Percentiles rank a stretch among this genome's conserved stretches.
Evolutionary conservation across 30 jellyfish, hydroid and myxozoan genomes (phyloP).

Genomic region (Hydractinia symbiolongicarpus): DNA sequence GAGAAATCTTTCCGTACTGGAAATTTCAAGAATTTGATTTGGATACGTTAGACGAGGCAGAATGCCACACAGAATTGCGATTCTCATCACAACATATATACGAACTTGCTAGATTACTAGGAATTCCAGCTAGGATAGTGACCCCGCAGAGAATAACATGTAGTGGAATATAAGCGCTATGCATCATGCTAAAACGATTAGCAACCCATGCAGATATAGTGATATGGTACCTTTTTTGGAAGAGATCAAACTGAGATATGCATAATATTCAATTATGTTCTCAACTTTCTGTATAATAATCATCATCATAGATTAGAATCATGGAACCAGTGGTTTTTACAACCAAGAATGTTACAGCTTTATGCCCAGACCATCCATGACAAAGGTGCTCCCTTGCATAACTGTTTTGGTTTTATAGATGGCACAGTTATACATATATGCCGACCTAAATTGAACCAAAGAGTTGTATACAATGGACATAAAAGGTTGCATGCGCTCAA

Average conservation of each 20-base stretch:
- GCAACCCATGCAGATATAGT: constrained; percentile 7
- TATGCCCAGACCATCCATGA: no score
- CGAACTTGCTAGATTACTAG: neutral
- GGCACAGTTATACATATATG: no score
- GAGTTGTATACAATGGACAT: no score
- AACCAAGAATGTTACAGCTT: no score
- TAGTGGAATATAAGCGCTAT: constrained; percentile 15
- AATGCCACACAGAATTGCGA: constrained; percentile 11
- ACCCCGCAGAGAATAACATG: constrained; percentile 14
- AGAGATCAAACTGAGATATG: no score
- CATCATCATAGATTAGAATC: constrained; percentile 24
- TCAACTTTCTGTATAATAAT: constrained; percentile 24
- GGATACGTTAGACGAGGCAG: constrained; percentile 7
- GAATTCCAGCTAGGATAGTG: constrained; percentile 6
- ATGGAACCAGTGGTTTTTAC: constrained; percentile 46
- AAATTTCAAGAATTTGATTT: constrained; percentile 3
- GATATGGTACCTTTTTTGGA: constrained; percentile 25
- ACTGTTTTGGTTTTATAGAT: no score
- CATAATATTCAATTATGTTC: constrained; percentile 42
- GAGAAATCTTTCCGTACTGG: constrained; percentile 26
- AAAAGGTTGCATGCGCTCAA: constrained; percentile 51
- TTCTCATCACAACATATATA: neutral
- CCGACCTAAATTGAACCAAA: no score
- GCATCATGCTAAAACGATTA: constrained; percentile 23
- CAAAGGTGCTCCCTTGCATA: constrained; percentile 50